Base-by-base conservation (phyloP, 2,797 vertebrate species). In the Characodon lateralis region DNA sequence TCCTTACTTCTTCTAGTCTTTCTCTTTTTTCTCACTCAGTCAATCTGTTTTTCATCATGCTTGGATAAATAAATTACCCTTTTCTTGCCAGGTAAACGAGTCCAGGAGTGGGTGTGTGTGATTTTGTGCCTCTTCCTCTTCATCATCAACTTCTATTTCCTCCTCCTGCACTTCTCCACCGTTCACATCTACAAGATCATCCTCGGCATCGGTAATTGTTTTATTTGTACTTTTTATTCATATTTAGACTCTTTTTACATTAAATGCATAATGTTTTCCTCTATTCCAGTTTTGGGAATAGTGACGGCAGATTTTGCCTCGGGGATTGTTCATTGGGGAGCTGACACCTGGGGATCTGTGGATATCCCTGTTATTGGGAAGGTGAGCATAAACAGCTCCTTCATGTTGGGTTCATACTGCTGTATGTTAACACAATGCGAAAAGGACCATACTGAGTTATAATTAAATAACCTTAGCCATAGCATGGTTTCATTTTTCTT, bases 321-420 rank as follows among this genome's bases (percentile, higher is more conserved):
- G 46, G 96, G 96, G 87, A 92, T 87, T 3, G 93, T 96, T 74
- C 96, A 96, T 86, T 94, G 92, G 96, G 96, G 95, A 91, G 94
- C 95, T 35, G 95, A 96, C 88, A 97, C 96, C 89, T 96, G 95
- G 96, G 96, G 96, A 87, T 97, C 96, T 69, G 95, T 96, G 95
- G 96, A 97, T 94, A 96, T 97, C 90, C 96, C 96, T 92, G 89
- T 97, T 90, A 94, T 94, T 89, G 95, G 96, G 86, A 95, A 95
- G 96, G 94, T 96, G 91, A 94, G 73, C 61, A 20, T 26, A 35
- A 35, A 35, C 35, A 35, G 35, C 35, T 35, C 35, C 35, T 35
- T 35, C 35, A 35, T 35, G 35, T 35, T 35, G 35, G 35, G 35
- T 35, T 35, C 35, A 35, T 35, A 35, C 35, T 35, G 35, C 35